Base-by-base conservation (phyloP, 2,888 invertebrate genomes). In the Agrochola litura region DNA sequence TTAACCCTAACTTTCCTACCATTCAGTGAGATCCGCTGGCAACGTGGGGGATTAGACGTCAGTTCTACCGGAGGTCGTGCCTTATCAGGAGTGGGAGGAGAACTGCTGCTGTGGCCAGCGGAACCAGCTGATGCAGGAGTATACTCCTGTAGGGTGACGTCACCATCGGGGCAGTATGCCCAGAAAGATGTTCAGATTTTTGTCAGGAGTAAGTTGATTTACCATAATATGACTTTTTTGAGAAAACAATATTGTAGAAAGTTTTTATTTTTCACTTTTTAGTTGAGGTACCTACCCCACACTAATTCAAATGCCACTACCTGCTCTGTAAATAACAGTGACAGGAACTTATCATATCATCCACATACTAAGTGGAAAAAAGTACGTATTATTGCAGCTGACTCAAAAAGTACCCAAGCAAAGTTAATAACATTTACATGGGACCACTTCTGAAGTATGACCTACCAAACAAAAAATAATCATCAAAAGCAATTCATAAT, bases 81-180 rank as follows among this genome's bases (percentile, higher is more conserved):
- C 0, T 86, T 94, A 8, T 88, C 94, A 0, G 95, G 95, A 1
- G 81, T 89, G 0, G 92, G 91, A 0, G 96, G 96, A 0, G 95
- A 94, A 73, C 91, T 96, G 74, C 89, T 94, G 25, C 92, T 96
- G 76, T 97, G 98, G 97, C 97, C 97, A 0, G 95, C 96, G 0
- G 96, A 96, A 71, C 92, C 95, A 0, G 97, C 97, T 64, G 98
- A 99, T 93, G 98, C 98, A 52, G 98, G 98, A 54, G 96, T 97
- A 70, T 99, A 98, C 94, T 98, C 98, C 8, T 99, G 98, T 93
- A 97, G 97, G 69, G 98, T 98, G 10, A 97, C 97, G 19, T 98
- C 98, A 72, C 97, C 98, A 19, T 97, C 97, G 0, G 98, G 98
- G 0, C 98, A 98, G 90, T 98, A 98, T 76, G 98, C 98, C 56